Evolutionary conservation across 2,797 vertebrate species (phyloP).

Genomic region (Acestrorhynchus altus): DNA sequence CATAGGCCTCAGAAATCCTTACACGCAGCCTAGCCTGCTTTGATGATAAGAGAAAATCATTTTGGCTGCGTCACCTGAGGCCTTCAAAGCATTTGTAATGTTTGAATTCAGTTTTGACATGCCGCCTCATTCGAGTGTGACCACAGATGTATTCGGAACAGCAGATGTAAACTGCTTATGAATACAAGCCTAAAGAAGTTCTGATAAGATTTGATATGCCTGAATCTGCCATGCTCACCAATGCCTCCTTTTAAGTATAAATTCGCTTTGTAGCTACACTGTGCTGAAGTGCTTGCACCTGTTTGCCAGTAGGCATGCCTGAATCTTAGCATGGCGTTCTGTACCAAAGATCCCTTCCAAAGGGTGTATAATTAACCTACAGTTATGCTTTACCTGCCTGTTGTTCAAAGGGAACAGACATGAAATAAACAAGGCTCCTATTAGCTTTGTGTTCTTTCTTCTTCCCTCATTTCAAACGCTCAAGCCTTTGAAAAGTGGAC

Average conservation of each 20-base stretch:
- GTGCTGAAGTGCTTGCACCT: conserved; percentile 58
- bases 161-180: conserved; percentile 48
- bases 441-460: conserved; percentile 55
- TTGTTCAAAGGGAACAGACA: conserved; percentile 44
- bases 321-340: conserved; percentile 52
- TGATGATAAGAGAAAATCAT: conserved; percentile 46
- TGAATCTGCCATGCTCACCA: conserved; percentile 30
- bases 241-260: conserved; percentile 19
- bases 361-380: conserved; percentile 60
- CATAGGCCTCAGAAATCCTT: conserved; percentile 26
- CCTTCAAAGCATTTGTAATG: conserved; percentile 41
- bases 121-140: conserved; percentile 41
- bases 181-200: conserved; percentile 31
- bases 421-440: conserved; percentile 55
- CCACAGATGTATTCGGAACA: conserved; percentile 31
- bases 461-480: conserved; percentile 51
- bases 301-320: conserved; percentile 56
- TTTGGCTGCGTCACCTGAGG: conserved; percentile 29
- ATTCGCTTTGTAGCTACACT: conserved; percentile 12
- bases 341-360: conserved; percentile 56
- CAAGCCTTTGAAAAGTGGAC: conserved; percentile 64
- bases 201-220: conserved; percentile 50
- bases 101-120: conserved; percentile 44
- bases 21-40: conserved; percentile 17
- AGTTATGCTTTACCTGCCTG: conserved; percentile 49